Evolutionary conservation across 2,888 invertebrate genomes (phyloP).

Genomic region (Drosophila demipolita): DNA sequence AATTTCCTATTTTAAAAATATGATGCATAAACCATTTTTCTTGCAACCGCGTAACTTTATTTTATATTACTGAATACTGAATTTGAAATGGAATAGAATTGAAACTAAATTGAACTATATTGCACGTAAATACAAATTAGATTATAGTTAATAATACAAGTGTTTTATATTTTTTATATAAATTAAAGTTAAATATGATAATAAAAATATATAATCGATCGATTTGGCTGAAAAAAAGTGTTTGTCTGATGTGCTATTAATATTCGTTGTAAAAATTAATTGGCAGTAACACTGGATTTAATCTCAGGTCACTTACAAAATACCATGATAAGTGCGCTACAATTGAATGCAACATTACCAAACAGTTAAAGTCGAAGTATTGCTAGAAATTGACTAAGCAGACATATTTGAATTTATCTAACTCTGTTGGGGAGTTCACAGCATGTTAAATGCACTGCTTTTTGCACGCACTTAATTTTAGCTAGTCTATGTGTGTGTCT

Average conservation of each 20-base stretch:
- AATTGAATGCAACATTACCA: neutral
- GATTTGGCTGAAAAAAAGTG: neutral
- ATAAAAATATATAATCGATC: neutral
- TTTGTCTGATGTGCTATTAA: neutral
- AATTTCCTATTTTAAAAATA: neutral
- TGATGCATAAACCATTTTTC: neutral
- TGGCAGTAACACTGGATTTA: neutral
- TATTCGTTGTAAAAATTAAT: neutral
- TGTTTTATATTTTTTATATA: neutral
- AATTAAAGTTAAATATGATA: neutral
- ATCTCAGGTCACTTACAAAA: neutral
- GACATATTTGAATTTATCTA: no score
- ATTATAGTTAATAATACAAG: neutral
- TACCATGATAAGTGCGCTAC: neutral
- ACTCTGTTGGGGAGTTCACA: neutral
- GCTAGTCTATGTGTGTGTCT: neutral
- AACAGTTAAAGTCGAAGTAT: neutral
- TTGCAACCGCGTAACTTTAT: neutral
- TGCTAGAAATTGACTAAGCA: neutral
- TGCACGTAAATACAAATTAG: neutral
- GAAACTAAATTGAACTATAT: neutral
- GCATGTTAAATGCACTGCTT: slow-evolving; percentile 23
- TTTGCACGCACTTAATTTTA: slow-evolving; percentile 24
- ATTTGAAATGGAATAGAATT: neutral
- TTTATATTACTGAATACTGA: neutral